Conservation (phyloP, 2,797 vertebrate genomes). For the Coregonus suidteri region DNA sequence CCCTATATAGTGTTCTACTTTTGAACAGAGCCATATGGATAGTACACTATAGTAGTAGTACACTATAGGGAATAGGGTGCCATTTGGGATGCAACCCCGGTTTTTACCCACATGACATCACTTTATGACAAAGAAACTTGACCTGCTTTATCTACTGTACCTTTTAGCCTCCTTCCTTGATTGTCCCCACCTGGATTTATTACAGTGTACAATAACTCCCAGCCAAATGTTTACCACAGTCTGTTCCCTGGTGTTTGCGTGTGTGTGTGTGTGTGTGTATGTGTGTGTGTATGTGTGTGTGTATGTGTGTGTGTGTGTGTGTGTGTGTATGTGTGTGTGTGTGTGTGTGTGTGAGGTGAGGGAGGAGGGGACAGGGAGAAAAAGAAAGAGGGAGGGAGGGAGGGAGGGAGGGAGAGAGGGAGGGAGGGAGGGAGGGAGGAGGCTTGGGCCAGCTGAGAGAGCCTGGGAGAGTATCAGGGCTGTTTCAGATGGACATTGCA, state of each 20-base stretch:
- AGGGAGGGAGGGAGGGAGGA: not conserved
- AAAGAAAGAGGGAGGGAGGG: not conserved
- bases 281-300: not conserved
- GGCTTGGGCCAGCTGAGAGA: slow-evolving; percentile 13
- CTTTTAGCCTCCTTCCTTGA: not conserved
- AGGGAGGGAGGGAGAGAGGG: not conserved
- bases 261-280: not conserved
- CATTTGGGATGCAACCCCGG: not conserved
- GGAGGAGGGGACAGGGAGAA: slow-evolving; percentile 6
- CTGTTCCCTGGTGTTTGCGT: not conserved
- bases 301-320: not conserved
- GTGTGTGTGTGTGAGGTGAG: not conserved
- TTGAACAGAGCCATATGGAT: not conserved
- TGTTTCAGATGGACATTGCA: slow-evolving; percentile 29
- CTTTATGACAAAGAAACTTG: not conserved
- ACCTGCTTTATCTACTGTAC: not conserved
- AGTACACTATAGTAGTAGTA: not conserved
- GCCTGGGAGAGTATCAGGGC: slow-evolving; percentile 22
- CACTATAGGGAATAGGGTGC: not conserved
- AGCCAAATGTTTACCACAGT: not conserved
- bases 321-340: not conserved
- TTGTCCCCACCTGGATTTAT: not conserved
- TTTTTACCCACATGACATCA: not conserved
- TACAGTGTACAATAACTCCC: not conserved
- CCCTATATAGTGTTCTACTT: not conserved